Conservation (phyloP, 1,140 invertebrate species). For the Rhyzopertha dominica region DNA sequence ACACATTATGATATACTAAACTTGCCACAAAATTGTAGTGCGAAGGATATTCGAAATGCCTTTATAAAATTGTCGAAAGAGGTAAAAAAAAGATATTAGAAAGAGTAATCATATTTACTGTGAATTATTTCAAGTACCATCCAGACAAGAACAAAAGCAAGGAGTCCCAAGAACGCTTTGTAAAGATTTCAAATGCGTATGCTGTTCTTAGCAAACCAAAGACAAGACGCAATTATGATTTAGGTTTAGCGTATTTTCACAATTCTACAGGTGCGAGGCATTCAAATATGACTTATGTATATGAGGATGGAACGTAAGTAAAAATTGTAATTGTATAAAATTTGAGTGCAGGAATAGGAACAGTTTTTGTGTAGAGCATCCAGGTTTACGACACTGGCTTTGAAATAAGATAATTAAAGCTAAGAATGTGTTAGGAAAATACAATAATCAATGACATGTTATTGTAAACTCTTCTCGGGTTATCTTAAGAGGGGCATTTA, state of each 20-base stretch:
- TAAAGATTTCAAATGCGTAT: slow-evolving; percentile 54
- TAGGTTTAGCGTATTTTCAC: slow-evolving; percentile 30
- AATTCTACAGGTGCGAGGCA: too few relatives aligned
- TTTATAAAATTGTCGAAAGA: slow-evolving; percentile 48
- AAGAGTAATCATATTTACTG: background rate
- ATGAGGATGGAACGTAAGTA: too few relatives aligned
- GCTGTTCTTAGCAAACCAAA: slow-evolving; percentile 48
- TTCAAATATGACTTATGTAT: too few relatives aligned
- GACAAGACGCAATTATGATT: slow-evolving; percentile 48
- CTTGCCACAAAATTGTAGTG: slow-evolving; percentile 39
- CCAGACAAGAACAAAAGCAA: slow-evolving; percentile 48
- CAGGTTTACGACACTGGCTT: too few relatives aligned
- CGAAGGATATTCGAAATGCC: slow-evolving; percentile 45
- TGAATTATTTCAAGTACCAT: slow-evolving; percentile 46
- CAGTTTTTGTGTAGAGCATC: too few relatives aligned
- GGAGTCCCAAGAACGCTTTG: slow-evolving; percentile 49
- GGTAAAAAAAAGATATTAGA: slow-evolving; percentile 28
- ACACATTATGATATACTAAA: slow-evolving; percentile 49
- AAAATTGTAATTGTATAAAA: too few relatives aligned
- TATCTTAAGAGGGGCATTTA: too few relatives aligned
- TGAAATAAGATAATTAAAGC: too few relatives aligned
- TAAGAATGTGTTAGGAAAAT: too few relatives aligned
- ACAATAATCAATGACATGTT: too few relatives aligned
- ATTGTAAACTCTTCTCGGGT: too few relatives aligned
- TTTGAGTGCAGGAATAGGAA: too few relatives aligned